Conservation (phyloP, 1,140 invertebrate species). For the Teleogryllus occipitalis region DNA sequence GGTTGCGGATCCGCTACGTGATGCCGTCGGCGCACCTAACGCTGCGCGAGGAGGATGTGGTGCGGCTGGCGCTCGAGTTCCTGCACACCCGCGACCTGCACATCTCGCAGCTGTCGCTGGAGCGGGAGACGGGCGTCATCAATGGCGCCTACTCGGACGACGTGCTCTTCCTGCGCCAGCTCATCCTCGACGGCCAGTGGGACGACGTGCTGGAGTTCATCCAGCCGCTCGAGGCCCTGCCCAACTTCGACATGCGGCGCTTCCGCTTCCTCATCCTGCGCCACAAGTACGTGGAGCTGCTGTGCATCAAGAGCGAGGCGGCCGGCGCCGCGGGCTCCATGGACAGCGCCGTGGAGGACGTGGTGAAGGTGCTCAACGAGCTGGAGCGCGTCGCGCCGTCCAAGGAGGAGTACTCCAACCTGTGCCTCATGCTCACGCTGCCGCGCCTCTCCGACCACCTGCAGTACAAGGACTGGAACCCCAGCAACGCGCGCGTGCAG, state of each 20-base stretch:
- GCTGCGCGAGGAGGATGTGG: slow-evolving; percentile 83
- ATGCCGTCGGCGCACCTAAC: slow-evolving; percentile 76
- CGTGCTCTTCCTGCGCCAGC: slow-evolving; percentile 82
- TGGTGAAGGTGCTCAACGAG: slow-evolving; percentile 82
- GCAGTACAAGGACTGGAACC: slow-evolving; percentile 86
- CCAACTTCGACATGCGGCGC: slow-evolving; percentile 61
- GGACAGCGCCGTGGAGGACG: slow-evolving; percentile 87
- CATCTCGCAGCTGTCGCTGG: slow-evolving; percentile 84
- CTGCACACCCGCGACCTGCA: slow-evolving; percentile 81
- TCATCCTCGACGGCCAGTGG: slow-evolving; percentile 96
- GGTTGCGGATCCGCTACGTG: slow-evolving; percentile 54
- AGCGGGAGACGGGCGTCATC: slow-evolving; percentile 91
- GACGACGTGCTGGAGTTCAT: slow-evolving; percentile 95
- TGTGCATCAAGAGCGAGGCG: slow-evolving; percentile 90
- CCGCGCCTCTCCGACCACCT: slow-evolving; percentile 83
- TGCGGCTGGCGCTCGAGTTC: slow-evolving; percentile 86
- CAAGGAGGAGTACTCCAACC: slow-evolving; percentile 89
- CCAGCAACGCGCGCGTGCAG: slow-evolving; percentile 73
- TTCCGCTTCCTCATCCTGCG: slow-evolving; percentile 79
- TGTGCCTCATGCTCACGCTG: slow-evolving; percentile 86
- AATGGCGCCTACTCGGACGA: slow-evolving; percentile 88
- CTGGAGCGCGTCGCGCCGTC: slow-evolving; percentile 80
- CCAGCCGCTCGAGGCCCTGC: slow-evolving; percentile 80
- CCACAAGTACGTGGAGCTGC: slow-evolving; percentile 88
- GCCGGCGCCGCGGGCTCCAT: slow-evolving; percentile 49